Base-by-base conservation (phyloP, 2,888 invertebrate species). In the Apamea monoglypha region DNA sequence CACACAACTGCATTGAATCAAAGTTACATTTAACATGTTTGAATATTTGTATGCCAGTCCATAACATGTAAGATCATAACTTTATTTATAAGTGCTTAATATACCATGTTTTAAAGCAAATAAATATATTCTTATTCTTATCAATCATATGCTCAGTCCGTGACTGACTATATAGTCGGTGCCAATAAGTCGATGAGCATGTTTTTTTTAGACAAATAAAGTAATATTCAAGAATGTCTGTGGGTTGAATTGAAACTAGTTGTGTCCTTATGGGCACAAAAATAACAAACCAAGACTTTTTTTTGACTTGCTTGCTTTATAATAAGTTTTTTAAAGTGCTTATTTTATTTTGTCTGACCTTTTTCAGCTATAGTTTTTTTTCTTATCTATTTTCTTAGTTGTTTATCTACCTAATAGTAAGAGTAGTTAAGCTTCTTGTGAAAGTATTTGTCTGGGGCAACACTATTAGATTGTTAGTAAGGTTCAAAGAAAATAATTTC, bases 261-360 rank as follows among this genome's bases (percentile, higher is more conserved):
- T 80, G 14, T 80, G 66, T 64, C 50, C 25, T n/a, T n/a, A n/a
- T n/a, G n/a, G n/a, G n/a, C n/a, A n/a, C n/a, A n/a, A n/a, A 64
- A 29, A n/a, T 18, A 50, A 53, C 44, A 14, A 61, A 8, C 18
- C 25, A 29, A 84, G 21, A 8, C 29, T 18, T 82, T 56, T 56
- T 83, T 36, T 36, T 59, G 56, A 36, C 56, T 66, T 40, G 10
- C 25, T 10, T 47, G 40, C 64, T 83, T 76, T 29, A 76, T 56
- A 56, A 18, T 29, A 76, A 53, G 76, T 56, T 53, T 64, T 63
- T 64, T 25, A n/a, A 47, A 56, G 18, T 16, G 7, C 29, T 73
- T 50, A 61, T 40, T 74, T 74, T 74, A 36, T 50, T 44, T 40
- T 18, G 18, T 50, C 18, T 16, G 7, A 21, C 32, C 16, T 36